Conservation (phyloP, 1,140 invertebrate species). For the Arion vulgaris region DNA sequence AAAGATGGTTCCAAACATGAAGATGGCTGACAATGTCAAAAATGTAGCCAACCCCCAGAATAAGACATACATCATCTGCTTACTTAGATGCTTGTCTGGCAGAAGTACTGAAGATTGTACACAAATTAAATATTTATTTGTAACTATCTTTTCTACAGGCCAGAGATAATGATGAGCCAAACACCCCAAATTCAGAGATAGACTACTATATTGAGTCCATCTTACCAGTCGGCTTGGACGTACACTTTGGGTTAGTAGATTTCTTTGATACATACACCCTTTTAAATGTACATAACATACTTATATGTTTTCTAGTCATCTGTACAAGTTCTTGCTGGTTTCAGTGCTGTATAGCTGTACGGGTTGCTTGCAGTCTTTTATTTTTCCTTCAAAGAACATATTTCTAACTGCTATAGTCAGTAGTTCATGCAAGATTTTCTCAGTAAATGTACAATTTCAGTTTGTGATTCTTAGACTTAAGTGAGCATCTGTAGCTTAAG, state of each 20-base stretch:
- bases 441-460: too few species aligned
- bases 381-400: too few species aligned
- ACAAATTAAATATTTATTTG: neutral
- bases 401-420: too few species aligned
- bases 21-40: slow-evolving; percentile 80
- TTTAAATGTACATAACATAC: too few species aligned
- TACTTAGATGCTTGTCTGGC: slow-evolving; percentile 88
- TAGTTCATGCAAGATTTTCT: too few species aligned
- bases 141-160: slow-evolving; percentile 41
- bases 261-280: neutral
- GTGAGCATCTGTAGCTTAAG: too few species aligned
- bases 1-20: slow-evolving; percentile 85
- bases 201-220: slow-evolving; percentile 31
- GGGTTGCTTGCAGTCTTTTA: too few species aligned
- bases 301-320: too few species aligned
- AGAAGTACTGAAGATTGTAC: too few species aligned
- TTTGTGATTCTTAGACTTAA: too few species aligned
- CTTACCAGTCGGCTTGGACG: slow-evolving; percentile 26
- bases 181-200: slow-evolving; percentile 46
- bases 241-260: slow-evolving; percentile 37
- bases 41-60: slow-evolving; percentile 86
- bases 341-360: too few species aligned
- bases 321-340: too few species aligned
- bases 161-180: slow-evolving; percentile 48
- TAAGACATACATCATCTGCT: slow-evolving; percentile 88